phyloP scores from a whole-genome alignment of 2,113 vertebrate species.

The Pao palembangensis region DNA sequence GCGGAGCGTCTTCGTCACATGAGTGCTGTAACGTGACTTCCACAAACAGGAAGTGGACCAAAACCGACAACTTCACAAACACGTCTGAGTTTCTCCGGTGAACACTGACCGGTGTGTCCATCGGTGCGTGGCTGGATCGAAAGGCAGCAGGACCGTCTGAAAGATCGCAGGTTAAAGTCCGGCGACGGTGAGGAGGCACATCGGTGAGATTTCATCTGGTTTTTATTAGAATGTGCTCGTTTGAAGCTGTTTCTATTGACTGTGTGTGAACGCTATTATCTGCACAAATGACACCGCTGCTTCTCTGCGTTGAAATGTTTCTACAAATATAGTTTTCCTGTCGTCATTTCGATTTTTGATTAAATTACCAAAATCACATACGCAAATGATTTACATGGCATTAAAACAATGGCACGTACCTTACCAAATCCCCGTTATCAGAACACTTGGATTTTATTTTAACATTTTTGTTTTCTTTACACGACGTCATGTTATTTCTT shows the following conservation, averaged over 20 bases:
- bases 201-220: constrained; percentile 19
- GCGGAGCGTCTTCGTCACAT: constrained; percentile 38
- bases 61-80: constrained; percentile 18
- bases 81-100: constrained; percentile 4
- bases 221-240: not conserved
- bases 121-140: not conserved
- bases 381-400: too few relatives aligned
- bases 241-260: not conserved
- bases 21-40: constrained; percentile 62
- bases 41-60: constrained; percentile 55
- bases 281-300: not conserved
- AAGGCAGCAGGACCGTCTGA: not conserved
- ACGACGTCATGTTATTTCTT: too few relatives aligned
- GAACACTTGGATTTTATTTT: too few relatives aligned
- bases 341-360: too few relatives aligned
- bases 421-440: too few relatives aligned
- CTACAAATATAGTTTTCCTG: too few relatives aligned
- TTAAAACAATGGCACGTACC: too few relatives aligned
- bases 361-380: too few relatives aligned
- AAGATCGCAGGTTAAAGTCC: not conserved
- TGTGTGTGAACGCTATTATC: not conserved
- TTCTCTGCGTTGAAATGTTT: too few relatives aligned
- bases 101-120: not conserved
- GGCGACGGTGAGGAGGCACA: not conserved
- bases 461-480: too few relatives aligned